Conservation (phyloP, 2,797 vertebrate genomes). For the Enteromius argenteus region DNA sequence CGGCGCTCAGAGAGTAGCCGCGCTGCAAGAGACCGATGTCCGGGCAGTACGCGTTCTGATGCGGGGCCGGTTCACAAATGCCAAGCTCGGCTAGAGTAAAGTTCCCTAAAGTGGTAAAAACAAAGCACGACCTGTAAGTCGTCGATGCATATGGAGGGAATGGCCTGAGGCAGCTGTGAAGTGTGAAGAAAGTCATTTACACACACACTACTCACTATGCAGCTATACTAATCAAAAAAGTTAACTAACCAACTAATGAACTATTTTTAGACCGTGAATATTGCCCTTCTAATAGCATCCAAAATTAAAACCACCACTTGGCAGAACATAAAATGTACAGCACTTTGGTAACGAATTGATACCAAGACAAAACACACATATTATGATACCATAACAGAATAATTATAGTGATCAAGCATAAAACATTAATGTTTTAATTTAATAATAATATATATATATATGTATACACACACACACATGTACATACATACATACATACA, state of each 20-base stretch:
- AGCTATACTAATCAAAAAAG: background rate
- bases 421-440: too few species aligned
- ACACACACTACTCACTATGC: background rate
- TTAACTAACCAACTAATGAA: background rate
- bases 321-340: background rate
- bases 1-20: constrained; percentile 82
- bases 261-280: background rate
- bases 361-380: background rate
- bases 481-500: too few species aligned
- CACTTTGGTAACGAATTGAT: background rate
- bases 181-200: background rate
- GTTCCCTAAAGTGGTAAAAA: constrained; percentile 68
- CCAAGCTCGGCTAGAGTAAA: constrained; percentile 88
- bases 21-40: constrained; percentile 86
- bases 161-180: background rate
- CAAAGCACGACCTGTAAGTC: background rate
- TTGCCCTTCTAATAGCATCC: background rate
- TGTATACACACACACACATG: too few species aligned
- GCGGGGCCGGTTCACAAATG: constrained; percentile 85
- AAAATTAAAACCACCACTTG: background rate
- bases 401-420: too few species aligned
- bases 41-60: constrained; percentile 83
- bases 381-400: background rate
- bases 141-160: background rate
- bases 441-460: too few species aligned